Conservation (phyloP, 2,888 invertebrate species). For the Spodoptera littoralis region DNA sequence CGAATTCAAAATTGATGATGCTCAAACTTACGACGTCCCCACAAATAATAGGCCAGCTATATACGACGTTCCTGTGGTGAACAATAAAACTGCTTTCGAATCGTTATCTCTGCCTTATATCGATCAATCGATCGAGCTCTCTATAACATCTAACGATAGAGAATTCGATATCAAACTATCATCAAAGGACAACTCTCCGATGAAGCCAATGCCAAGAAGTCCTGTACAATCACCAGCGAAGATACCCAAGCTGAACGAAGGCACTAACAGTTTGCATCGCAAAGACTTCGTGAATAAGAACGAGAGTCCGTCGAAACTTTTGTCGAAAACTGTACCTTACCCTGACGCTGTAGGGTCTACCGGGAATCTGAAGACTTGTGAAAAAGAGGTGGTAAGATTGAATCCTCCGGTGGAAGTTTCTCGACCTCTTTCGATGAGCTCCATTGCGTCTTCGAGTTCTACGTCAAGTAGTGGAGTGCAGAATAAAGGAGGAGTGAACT, state of each 20-base stretch:
- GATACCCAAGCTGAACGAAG: conserved; percentile 69
- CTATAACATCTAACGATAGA: conserved; percentile 85
- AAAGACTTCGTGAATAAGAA: conserved; percentile 74
- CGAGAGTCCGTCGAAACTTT: conserved; percentile 72
- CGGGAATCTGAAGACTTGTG: conserved; percentile 80
- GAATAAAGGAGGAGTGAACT: conserved; percentile 90
- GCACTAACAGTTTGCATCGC: conserved; percentile 80
- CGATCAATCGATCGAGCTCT: conserved; percentile 85
- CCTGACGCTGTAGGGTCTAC: conserved; percentile 82
- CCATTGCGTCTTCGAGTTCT: conserved; percentile 93
- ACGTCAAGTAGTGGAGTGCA: conserved; percentile 90
- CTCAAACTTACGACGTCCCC: conserved; percentile 83
- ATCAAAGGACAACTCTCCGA: conserved; percentile 79
- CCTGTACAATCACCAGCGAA: conserved; percentile 74
- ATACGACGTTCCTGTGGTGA: conserved; percentile 81
- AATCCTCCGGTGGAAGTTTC: conserved; percentile 89
- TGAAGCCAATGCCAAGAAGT: conserved; percentile 70
- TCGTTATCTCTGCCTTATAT: conserved; percentile 83
- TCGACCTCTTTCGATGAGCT: conserved; percentile 93
- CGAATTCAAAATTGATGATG: conserved; percentile 77
- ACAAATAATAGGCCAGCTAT: conserved; percentile 83
- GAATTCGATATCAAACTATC: conserved; percentile 84
- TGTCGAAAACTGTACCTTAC: conserved; percentile 77
- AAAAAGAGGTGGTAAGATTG: conserved; percentile 84
- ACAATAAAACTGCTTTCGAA: conserved; percentile 83